A percentile compares a stretch with the other conserved stretches of the same genome.
Evolutionary conservation across 2,888 invertebrate species (phyloP).

Genomic region (Automeris io): DNA sequence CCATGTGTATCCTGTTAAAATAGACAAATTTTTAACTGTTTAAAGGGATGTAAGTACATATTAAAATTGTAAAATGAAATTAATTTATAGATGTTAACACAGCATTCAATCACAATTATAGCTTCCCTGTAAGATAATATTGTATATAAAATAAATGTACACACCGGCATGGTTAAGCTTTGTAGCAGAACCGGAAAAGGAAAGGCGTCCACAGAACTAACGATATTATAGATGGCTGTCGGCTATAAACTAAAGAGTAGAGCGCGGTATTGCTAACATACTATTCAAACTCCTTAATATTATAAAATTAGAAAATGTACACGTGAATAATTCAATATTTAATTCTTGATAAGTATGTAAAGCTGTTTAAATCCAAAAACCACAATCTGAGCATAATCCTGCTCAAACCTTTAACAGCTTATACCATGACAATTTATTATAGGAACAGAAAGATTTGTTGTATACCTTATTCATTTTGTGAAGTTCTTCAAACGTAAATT

Average conservation of each 20-base stretch:
- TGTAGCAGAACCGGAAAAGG: conserved; percentile 77
- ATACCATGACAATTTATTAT: too few species aligned
- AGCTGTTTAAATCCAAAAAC: too few species aligned
- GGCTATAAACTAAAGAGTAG: conserved; percentile 19
- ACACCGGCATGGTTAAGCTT: conserved; percentile 78
- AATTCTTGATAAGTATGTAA: too few species aligned
- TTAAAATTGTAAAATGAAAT: conserved; percentile 11
- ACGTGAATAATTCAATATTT: too few species aligned
- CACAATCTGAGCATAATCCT: too few species aligned
- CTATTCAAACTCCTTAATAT: too few species aligned
- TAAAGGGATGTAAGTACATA: conserved; percentile 17
- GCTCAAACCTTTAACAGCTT: too few species aligned
- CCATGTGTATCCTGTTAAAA: conserved; percentile 69
- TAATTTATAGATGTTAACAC: conserved; percentile 18
- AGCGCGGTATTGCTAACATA: not conserved
- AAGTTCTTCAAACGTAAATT: too few species aligned
- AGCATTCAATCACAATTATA: conserved; percentile 28
- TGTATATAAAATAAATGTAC: conserved; percentile 55
- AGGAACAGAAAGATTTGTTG: too few species aligned
- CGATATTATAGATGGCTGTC: conserved; percentile 31
- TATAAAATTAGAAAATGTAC: too few species aligned
- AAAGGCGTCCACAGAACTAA: conserved; percentile 50
- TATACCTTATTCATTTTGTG: too few species aligned
- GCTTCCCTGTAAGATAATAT: conserved; percentile 34
- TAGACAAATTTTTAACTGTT: conserved; percentile 14